Evolutionary conservation across 2,888 invertebrate genomes (phyloP).

Genomic region (Fragum sueziense): DNA sequence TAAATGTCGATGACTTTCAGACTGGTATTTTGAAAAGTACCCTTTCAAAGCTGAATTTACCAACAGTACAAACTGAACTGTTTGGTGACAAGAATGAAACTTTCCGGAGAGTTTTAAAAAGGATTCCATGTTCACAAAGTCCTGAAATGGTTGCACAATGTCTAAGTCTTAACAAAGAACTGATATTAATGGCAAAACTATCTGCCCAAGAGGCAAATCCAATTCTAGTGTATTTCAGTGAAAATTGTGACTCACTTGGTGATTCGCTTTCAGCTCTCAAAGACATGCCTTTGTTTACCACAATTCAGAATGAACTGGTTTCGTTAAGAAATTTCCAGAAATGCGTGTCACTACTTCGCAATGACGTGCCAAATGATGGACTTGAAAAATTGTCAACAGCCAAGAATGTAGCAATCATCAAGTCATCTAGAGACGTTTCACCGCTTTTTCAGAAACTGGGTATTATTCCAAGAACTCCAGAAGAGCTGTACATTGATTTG

Average conservation of each 20-base stretch:
- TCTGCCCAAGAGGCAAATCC: neutral
- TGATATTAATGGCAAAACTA: neutral
- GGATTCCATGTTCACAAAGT: conserved; percentile 8
- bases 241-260: neutral
- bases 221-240: conserved; percentile 23
- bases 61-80: neutral
- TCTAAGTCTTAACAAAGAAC: conserved; percentile 20
- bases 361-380: neutral
- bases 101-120: neutral
- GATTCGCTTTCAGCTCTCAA: neutral
- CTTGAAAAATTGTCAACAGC: neutral
- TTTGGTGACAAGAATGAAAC: neutral
- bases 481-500: conserved; percentile 44
- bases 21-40: neutral
- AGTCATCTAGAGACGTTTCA: neutral
- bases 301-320: neutral
- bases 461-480: neutral
- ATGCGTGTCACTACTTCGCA: neutral
- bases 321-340: neutral
- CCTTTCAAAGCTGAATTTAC: neutral
- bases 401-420: neutral
- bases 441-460: conserved; percentile 4
- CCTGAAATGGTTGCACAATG: conserved; percentile 17
- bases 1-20: neutral
- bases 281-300: conserved; percentile 1